phyloP scores from a whole-genome alignment of 2,113 vertebrate species.

The Natator depressus region DNA sequence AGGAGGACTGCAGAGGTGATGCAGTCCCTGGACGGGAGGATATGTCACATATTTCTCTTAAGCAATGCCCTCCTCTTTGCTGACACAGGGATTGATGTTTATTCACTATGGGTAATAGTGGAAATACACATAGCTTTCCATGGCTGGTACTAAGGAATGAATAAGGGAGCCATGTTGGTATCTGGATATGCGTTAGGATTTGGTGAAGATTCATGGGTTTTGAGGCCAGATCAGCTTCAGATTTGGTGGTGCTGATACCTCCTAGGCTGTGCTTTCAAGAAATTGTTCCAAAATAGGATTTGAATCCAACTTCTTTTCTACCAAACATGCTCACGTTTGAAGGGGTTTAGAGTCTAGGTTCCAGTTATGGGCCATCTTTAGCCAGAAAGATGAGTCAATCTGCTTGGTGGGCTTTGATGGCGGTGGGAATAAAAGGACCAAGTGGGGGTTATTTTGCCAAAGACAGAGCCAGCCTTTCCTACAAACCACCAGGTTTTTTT shows the following conservation, averaged over 20 bases:
- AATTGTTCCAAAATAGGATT: not conserved
- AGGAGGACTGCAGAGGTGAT: not conserved
- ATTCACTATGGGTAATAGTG: not conserved
- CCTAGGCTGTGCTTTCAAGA: not conserved
- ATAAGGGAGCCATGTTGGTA: not conserved
- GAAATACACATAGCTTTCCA: not conserved
- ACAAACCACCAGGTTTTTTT: not conserved
- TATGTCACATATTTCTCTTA: not conserved
- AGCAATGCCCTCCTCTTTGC: not conserved
- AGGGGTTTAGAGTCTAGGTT: not conserved
- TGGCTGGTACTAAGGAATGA: not conserved
- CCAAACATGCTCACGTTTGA: not conserved
- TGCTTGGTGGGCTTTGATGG: not conserved
- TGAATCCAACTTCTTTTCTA: not conserved
- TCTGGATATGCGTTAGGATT: not conserved
- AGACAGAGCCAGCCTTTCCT: not conserved
- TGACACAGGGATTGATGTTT: not conserved
- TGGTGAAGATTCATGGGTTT: not conserved
- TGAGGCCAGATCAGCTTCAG: not conserved
- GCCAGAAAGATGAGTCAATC: not conserved
- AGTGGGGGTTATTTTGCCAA: not conserved
- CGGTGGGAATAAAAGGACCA: not conserved
- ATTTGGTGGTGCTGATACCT: not conserved
- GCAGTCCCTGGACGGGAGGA: not conserved
- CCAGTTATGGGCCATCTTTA: not conserved